Evolutionary conservation across 2,888 invertebrate species (phyloP).

Genomic region (Nomada lathburiana): DNA sequence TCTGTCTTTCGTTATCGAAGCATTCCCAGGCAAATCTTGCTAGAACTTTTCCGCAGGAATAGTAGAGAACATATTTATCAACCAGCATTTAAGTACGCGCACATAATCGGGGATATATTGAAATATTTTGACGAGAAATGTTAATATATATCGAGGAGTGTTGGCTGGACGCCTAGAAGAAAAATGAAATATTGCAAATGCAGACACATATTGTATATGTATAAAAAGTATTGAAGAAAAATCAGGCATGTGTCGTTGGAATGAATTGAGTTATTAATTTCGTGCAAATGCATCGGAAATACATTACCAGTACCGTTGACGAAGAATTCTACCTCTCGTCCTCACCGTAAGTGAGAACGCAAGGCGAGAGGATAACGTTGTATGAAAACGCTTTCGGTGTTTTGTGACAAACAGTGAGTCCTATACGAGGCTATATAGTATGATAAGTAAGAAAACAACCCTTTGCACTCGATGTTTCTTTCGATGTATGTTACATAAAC

Average conservation of each 20-base stretch:
- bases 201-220: not conserved
- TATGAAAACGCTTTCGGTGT: conserved; percentile 74
- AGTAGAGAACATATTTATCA: conserved; percentile 26
- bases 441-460: conserved; percentile 40
- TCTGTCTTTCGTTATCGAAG: conserved; percentile 46
- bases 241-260: not conserved
- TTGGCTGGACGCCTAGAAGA: not conserved
- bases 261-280: conserved; percentile 28
- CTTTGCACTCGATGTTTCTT: conserved; percentile 61
- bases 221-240: not conserved
- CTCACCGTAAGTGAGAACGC: not conserved
- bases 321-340: conserved; percentile 24
- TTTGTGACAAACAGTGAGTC: conserved; percentile 63
- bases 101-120: conserved; percentile 2
- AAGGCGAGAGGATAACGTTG: conserved; percentile 35
- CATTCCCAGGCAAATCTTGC: conserved; percentile 46
- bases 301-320: conserved; percentile 41
- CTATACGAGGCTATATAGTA: conserved; percentile 59
- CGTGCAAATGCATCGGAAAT: conserved; percentile 49
- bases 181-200: not conserved
- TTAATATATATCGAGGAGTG: conserved; percentile 20
- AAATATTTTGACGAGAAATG: conserved; percentile 30
- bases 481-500: conserved; percentile 51
- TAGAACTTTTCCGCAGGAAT: not conserved
- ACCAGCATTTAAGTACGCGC: conserved; percentile 45